Percentiles rank a stretch among this genome's conserved stretches.
Conservation (phyloP, 92 coral and sea anemone genomes). For the Palythoa grandis region DNA sequence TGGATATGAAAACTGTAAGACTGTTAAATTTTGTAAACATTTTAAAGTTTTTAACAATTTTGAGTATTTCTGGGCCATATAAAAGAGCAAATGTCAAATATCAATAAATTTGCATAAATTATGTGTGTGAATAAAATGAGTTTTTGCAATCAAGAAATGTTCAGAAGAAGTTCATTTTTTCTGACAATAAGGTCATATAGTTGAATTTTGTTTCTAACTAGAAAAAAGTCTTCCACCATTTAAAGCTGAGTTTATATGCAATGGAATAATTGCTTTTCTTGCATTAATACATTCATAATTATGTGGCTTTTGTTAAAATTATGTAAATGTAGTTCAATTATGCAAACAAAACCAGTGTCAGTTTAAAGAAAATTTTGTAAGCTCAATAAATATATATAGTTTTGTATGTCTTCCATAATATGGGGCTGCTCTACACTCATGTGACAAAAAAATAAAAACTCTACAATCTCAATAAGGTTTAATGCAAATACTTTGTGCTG, state of each 20-base stretch:
- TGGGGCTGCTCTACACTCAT: constrained; percentile 15
- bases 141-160: constrained; percentile 3
- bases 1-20: constrained; percentile 8
- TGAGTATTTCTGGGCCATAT: constrained; percentile 14
- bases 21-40: constrained; percentile 10
- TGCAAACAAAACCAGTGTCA: constrained; percentile 26
- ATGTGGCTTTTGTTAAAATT: constrained; percentile 34
- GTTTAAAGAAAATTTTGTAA: constrained; percentile 27
- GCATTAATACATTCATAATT: constrained; percentile 28
- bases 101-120: constrained; percentile 33
- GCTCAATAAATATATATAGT: constrained; percentile 35
- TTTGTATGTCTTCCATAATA: constrained; percentile 22
- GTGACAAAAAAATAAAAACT: too few relatives aligned
- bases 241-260: constrained; percentile 22
- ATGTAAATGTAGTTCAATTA: constrained; percentile 18
- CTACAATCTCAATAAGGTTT: too few relatives aligned
- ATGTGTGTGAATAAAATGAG: constrained; percentile 25
- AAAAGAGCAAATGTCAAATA: constrained; percentile 4
- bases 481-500: too few relatives aligned
- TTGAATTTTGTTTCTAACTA: constrained; percentile 18
- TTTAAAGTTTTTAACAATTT: constrained; percentile 16
- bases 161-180: constrained; percentile 11
- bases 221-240: constrained; percentile 28
- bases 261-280: neutral
- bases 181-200: constrained; percentile 1